phyloP scores from a whole-genome alignment of 30 jellyfish, hydroid and myxozoan species.

The Euphysa ruthae region DNA sequence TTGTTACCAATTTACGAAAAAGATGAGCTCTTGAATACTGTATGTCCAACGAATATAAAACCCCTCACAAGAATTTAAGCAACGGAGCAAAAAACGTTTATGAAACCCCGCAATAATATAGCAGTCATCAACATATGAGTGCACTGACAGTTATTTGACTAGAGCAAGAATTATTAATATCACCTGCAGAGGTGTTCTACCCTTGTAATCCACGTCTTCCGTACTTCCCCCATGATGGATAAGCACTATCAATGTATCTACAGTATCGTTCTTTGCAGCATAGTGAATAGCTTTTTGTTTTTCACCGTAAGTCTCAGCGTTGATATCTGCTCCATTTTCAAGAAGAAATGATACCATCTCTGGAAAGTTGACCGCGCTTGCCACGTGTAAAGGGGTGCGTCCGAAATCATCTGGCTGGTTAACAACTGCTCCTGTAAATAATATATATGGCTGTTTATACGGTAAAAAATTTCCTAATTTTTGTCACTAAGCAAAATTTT shows the following conservation, averaged over 20 bases:
- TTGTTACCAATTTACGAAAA: too few relatives aligned
- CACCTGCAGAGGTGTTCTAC: constrained; percentile 95
- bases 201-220: constrained; percentile 74
- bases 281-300: constrained; percentile 75
- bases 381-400: constrained; percentile 94
- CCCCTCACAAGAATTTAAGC: too few relatives aligned
- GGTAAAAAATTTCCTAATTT: too few relatives aligned
- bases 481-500: too few relatives aligned
- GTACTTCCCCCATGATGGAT: constrained; percentile 59
- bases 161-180: too few relatives aligned
- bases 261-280: constrained; percentile 96
- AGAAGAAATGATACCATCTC: constrained; percentile 77
- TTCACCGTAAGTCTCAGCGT: constrained; percentile 72
- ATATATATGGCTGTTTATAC: too few relatives aligned
- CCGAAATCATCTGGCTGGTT: constrained; percentile 77
- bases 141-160: too few relatives aligned
- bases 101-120: too few relatives aligned
- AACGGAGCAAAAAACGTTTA: too few relatives aligned
- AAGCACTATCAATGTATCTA: constrained; percentile 43
- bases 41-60: too few relatives aligned
- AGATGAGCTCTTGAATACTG: too few relatives aligned
- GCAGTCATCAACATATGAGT: too few relatives aligned
- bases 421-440: constrained; percentile 83
- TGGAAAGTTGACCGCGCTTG: constrained; percentile 87
- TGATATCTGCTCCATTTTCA: constrained; percentile 60